Evolutionary conservation across 2,797 vertebrate species (phyloP).

Genomic region (Momotus momota): DNA sequence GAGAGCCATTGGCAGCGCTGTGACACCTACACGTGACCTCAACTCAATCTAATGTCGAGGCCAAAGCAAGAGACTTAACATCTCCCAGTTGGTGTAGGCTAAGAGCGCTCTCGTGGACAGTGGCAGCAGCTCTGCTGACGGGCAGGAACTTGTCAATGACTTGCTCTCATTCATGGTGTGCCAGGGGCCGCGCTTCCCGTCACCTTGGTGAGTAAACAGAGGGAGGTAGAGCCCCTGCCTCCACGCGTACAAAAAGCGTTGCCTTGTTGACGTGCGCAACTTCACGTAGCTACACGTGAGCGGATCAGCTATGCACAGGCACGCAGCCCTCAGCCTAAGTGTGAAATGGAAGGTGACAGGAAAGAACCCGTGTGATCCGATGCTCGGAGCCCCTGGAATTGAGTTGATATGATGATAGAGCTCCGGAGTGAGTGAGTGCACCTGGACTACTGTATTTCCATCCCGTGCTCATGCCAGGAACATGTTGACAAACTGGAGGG

Average conservation of each 20-base stretch:
- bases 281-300: rapidly evolving
- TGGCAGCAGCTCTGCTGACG: conserved; percentile 37
- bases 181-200: conserved; percentile 13
- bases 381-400: not conserved
- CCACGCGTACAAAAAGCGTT: not conserved
- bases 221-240: not conserved
- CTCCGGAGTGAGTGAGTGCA: not conserved
- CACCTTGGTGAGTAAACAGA: conserved; percentile 70
- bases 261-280: not conserved
- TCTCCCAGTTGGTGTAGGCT: not conserved
- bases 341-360: not conserved
- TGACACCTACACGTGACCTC: not conserved
- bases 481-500: not conserved
- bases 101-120: not conserved
- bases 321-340: not conserved
- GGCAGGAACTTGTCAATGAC: conserved; percentile 52
- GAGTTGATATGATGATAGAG: not conserved
- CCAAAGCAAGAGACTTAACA: not conserved
- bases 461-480: not conserved
- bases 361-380: not conserved
- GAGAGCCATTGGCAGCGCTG: not conserved
- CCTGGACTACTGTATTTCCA: not conserved
- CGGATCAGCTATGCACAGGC: not conserved
- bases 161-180: conserved; percentile 50
- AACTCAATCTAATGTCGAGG: not conserved